Base-by-base conservation (phyloP, 2,888 invertebrate species). In the Dilophus febrilis region DNA sequence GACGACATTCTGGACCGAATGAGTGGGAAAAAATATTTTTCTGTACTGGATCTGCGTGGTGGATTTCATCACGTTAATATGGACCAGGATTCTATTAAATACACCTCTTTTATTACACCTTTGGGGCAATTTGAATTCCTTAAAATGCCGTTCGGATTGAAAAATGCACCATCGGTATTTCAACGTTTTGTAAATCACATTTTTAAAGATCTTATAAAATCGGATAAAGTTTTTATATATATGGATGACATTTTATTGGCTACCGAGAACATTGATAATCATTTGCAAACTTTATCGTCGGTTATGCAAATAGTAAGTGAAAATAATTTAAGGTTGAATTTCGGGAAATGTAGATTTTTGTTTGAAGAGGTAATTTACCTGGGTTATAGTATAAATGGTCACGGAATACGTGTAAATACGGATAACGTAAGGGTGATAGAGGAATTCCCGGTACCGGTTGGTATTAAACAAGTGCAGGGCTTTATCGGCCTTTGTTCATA, bases 131-230 rank as follows among this genome's bases (percentile, higher is more conserved):
- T n/a, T n/a, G n/a, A n/a, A n/a, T n/a, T n/a, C n/a, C n/a, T n/a
- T n/a, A n/a, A n/a, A n/a, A n/a, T n/a, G n/a, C n/a, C n/a, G n/a
- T n/a, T n/a, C n/a, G n/a, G n/a, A n/a, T n/a, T n/a, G n/a, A n/a
- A n/a, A n/a, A n/a, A n/a, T n/a, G n/a, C n/a, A n/a, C n/a, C n/a
- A n/a, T n/a, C n/a, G n/a, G n/a, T n/a, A n/a, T n/a, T n/a, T n/a
- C n/a, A n/a, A n/a, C n/a, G n/a, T 41, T 48, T n/a, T 50, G 49
- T 44, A 48, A 50, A 3, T 50, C 50, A 10, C 47, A 42, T 43
- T 29, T 48, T 47, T 35, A 48, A 49, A 34, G 38, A 47, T 32
- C 48, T 45, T 38, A 45, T 49, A 12, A 47, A 46, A 27, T 35
- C 26, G 5, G 42, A 49, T 12, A 44, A 50, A n/a, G n/a, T 44